Base-by-base conservation (phyloP, 2,113 vertebrate genomes). In the Paratilapia polleni region DNA sequence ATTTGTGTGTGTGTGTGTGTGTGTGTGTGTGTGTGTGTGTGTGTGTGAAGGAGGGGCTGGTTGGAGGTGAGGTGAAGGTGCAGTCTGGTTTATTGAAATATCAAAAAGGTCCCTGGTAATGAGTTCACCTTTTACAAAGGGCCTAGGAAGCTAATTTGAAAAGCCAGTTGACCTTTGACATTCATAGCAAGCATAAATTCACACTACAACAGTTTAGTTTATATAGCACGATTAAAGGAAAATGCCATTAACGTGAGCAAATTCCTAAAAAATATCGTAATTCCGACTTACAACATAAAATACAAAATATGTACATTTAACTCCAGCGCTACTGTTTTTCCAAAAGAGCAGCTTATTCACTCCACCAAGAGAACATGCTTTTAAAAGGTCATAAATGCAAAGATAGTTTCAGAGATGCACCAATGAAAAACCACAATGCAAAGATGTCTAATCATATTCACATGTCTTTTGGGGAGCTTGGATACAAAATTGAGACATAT, bases 21-120 rank as follows among this genome's bases (percentile, higher is more conserved):
- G 38, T 41, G 38, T 41, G 38, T 41, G 38, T 41, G 38, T 41
- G 47, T 68, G 24, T 26, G 26, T 68, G 8, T 68, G 41, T 68
- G 64, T 49, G 24, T 49, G 47, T 49, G 19, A 15, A 49, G 41
- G 24, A 70, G 10, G 66, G 24, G 43, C 43, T 70, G 49, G 66
- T 70, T 2, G 13, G 43, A 47, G 43, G 43, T 47, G 12, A 68
- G 64, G 22, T 0, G 0, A 20, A 49, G 43, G 6, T 28, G 34
- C 61, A 63, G 43, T 61, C 54, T 59, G 63, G 57, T 54, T 66
- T 74, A 62, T 24, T 61, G 74, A 52, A 73, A 91, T 68, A 82
- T 83, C 77, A 78, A 87, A 70, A 78, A 8, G 15, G 19, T 59
- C 28, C 64, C 64, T 36, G 54, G 56, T 87, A 75, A 88, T 57